Evolutionary conservation across 2,888 invertebrate genomes (phyloP).

Genomic region (Phalangium opilio): DNA sequence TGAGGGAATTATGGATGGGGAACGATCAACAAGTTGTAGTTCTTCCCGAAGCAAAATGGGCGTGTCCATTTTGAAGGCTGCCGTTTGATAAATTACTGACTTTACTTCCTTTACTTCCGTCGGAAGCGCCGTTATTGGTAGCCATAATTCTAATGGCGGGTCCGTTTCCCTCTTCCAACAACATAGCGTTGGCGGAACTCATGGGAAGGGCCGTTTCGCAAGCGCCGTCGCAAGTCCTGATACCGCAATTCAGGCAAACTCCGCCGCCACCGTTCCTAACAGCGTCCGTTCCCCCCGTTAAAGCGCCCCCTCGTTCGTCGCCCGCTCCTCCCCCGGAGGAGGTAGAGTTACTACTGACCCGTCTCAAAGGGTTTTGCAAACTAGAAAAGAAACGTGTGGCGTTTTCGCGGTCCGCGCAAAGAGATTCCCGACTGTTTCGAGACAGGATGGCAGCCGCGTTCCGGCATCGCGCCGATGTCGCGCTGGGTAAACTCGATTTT

Average conservation of each 20-base stretch:
- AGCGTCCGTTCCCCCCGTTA: background rate
- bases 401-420: too few relatives aligned
- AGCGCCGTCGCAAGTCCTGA: too few relatives aligned
- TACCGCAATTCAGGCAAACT: background rate
- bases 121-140: constrained; percentile 14
- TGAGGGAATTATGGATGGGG: too few relatives aligned
- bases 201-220: too few relatives aligned
- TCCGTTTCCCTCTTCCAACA: background rate
- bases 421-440: too few relatives aligned
- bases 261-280: too few relatives aligned
- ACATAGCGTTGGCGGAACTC: too few relatives aligned
- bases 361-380: too few relatives aligned
- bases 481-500: constrained; percentile 1
- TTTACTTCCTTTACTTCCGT: constrained; percentile 20
- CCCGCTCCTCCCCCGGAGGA: background rate
- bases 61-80: constrained; percentile 19
- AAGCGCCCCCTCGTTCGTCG: background rate
- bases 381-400: too few relatives aligned
- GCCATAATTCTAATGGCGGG: constrained; percentile 3
- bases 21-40: constrained; percentile 15
- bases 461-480: too few relatives aligned
- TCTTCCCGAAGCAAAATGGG: constrained; percentile 9
- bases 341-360: too few relatives aligned
- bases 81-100: constrained; percentile 19
- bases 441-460: too few relatives aligned